Evolutionary conservation across 1,140 invertebrate genomes (phyloP).

Genomic region (Andrena cerasifolii): DNA sequence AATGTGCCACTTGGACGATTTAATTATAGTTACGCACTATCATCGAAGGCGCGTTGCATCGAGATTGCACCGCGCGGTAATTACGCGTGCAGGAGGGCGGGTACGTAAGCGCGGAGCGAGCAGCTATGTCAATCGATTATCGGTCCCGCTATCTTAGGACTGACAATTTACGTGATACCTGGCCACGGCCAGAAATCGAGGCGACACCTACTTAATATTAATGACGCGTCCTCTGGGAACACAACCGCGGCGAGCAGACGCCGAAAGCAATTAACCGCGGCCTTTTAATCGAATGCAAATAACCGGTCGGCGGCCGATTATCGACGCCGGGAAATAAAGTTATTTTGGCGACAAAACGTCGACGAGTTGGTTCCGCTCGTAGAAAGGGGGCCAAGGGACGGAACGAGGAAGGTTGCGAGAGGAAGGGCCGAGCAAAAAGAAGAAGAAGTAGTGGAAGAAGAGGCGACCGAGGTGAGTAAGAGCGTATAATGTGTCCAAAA

Average conservation of each 20-base stretch:
- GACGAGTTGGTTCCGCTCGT: slow-evolving; percentile 19
- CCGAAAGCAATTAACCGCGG: slow-evolving; percentile 42
- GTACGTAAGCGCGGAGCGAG: too few relatives aligned
- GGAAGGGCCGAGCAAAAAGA: neutral
- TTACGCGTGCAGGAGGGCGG: too few relatives aligned
- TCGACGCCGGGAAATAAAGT: slow-evolving; percentile 53
- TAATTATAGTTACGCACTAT: too few relatives aligned
- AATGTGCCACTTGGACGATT: too few relatives aligned
- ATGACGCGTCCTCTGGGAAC: slow-evolving; percentile 51
- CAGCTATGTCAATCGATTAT: too few relatives aligned
- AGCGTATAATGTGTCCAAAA: slow-evolving; percentile 79
- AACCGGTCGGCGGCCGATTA: slow-evolving; percentile 31
- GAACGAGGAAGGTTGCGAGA: neutral
- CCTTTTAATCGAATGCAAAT: slow-evolving; percentile 66
- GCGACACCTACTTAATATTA: slow-evolving; percentile 59
- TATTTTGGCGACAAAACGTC: slow-evolving; percentile 42
- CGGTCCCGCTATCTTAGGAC: slow-evolving; percentile 13
- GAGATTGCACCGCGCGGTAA: too few relatives aligned
- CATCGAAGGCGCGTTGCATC: too few relatives aligned
- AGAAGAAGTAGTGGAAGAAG: slow-evolving; percentile 47
- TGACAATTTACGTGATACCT: slow-evolving; percentile 8
- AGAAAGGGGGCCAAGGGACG: neutral
- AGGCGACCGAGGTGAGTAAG: slow-evolving; percentile 65
- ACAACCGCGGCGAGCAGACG: neutral
- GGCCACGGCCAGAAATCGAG: neutral